Evolutionary conservation across 2,797 vertebrate genomes (phyloP).

Genomic region (Trachurus trachurus): DNA sequence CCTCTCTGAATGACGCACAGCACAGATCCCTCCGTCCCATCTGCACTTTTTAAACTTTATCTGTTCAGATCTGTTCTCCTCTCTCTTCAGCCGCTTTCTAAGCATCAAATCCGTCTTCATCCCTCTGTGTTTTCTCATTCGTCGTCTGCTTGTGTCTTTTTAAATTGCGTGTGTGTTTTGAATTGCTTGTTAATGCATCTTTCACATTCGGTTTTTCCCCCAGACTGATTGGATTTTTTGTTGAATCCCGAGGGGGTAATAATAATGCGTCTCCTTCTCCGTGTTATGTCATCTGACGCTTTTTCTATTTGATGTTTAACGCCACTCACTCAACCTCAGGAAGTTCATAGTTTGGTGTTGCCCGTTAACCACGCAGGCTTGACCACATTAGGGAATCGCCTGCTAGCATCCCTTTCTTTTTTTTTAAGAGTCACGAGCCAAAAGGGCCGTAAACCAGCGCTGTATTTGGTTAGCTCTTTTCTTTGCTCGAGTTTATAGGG

Average conservation of each 20-base stretch:
- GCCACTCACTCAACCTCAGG: slow-evolving; percentile 37
- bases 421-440: slow-evolving; percentile 46
- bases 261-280: not conserved
- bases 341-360: slow-evolving; percentile 62
- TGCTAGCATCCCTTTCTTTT: slow-evolving; percentile 61
- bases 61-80: not conserved
- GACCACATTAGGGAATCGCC: slow-evolving; percentile 65
- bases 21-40: not conserved
- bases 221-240: not conserved
- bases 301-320: slow-evolving; percentile 38
- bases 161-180: not conserved
- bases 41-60: not conserved
- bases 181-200: not conserved
- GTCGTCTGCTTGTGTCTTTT: not conserved
- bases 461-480: slow-evolving; percentile 69
- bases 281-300: slow-evolving; percentile 15
- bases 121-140: not conserved
- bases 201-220: slow-evolving; percentile 2
- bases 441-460: slow-evolving; percentile 51
- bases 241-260: slow-evolving; percentile 5
- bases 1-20: slow-evolving; percentile 26
- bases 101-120: slow-evolving; percentile 3
- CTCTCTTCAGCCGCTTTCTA: not conserved
- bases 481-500: slow-evolving; percentile 57
- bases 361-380: slow-evolving; percentile 47